A percentile compares a stretch with the other conserved stretches of the same genome.
phyloP scores from a whole-genome alignment of 2,888 invertebrate species.

The Brachylomia viminalis region DNA sequence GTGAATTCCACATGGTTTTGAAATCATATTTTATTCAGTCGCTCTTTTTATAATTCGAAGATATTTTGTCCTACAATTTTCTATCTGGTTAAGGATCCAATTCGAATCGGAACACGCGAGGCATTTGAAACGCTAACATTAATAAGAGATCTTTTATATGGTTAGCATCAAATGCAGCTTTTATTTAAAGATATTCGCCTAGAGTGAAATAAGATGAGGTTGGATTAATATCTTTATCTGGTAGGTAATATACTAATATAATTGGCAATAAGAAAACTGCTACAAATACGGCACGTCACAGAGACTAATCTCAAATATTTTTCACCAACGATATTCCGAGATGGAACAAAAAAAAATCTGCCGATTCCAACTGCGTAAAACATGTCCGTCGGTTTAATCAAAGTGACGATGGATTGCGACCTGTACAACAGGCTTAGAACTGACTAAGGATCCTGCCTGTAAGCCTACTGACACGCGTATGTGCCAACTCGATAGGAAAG shows the following conservation, averaged over 20 bases:
- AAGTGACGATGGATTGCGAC: slow-evolving; percentile 28
- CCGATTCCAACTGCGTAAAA: background rate
- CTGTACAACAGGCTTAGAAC: slow-evolving; percentile 29
- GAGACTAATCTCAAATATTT: background rate
- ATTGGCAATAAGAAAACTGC: background rate
- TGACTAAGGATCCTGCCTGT: slow-evolving; percentile 1
- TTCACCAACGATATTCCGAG: background rate
- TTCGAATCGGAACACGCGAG: background rate
- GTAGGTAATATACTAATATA: background rate
- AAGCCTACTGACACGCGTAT: slow-evolving; percentile 16
- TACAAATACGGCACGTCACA: background rate
- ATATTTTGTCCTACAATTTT: background rate
- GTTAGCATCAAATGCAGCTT: background rate
- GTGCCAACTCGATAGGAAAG: background rate
- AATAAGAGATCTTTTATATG: background rate
- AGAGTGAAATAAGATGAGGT: no score
- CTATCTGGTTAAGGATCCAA: background rate
- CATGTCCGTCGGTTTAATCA: slow-evolving; percentile 26
- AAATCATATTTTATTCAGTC: background rate
- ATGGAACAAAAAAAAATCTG: background rate
- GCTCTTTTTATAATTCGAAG: background rate
- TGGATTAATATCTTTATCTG: no score
- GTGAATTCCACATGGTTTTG: background rate
- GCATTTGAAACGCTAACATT: background rate
- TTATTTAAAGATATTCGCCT: background rate